Percentiles rank a stretch among this genome's conserved stretches.
Evolutionary conservation across 35 echinoderm and acorn worm species (phyloP).

Genomic region (Stichopus chloronotus): DNA sequence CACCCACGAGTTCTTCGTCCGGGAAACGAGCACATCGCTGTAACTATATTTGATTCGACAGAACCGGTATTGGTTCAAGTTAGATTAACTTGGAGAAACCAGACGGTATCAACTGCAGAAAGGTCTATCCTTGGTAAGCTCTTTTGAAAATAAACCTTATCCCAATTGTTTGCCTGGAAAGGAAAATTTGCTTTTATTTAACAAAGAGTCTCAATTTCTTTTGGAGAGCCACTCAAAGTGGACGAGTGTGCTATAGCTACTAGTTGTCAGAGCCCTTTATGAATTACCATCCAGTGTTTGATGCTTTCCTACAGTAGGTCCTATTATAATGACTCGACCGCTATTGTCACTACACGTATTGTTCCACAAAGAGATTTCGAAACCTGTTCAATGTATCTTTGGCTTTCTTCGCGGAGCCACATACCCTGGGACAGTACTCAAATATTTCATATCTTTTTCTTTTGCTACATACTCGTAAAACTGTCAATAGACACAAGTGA

Average conservation of each 20-base stretch:
- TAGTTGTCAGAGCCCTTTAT: no score
- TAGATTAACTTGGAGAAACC: conserved; percentile 68
- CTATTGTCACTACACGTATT: no score
- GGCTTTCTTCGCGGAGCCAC: no score
- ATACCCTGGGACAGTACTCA: no score
- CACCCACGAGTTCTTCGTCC: conserved; percentile 79
- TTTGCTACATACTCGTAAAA: no score
- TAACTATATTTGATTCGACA: conserved; percentile 92
- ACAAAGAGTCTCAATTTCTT: neutral
- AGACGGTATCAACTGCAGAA: conserved; percentile 69
- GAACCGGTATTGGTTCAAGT: conserved; percentile 75
- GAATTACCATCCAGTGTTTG: no score
- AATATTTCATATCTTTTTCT: no score
- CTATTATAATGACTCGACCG: no score
- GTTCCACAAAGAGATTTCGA: no score
- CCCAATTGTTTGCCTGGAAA: conserved; percentile 6
- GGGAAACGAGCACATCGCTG: conserved; percentile 70
- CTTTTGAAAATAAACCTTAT: neutral
- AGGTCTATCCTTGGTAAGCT: conserved; percentile 80
- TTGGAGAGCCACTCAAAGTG: neutral
- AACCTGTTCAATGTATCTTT: no score
- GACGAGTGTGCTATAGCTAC: neutral
- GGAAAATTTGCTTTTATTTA: neutral
- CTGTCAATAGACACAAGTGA: no score
- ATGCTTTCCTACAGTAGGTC: no score